Evolutionary conservation across 2,888 invertebrate species (phyloP).

Genomic region (Lordiphosa fenestrarum): DNA sequence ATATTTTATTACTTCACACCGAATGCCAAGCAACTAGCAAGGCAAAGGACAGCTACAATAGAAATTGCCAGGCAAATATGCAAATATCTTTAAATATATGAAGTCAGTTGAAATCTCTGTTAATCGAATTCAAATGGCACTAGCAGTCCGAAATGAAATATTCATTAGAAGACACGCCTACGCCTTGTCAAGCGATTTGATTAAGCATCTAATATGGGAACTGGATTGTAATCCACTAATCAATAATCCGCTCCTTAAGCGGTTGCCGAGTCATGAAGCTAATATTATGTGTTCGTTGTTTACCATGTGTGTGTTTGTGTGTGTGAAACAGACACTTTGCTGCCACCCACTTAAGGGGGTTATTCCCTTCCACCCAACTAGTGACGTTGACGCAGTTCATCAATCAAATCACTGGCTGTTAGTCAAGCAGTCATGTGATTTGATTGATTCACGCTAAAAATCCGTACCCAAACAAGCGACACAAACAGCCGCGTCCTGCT

Average conservation of each 20-base stretch:
- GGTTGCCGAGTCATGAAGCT: constrained; percentile 46
- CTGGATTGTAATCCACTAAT: constrained; percentile 44
- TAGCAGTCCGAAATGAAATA: constrained; percentile 39
- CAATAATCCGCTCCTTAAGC: constrained; percentile 55
- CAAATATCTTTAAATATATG: constrained; percentile 18
- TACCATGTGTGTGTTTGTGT: constrained; percentile 63
- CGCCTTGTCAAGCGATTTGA: constrained; percentile 43
- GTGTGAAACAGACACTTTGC: constrained; percentile 47
- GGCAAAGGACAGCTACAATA: constrained; percentile 9
- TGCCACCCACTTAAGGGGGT: constrained; percentile 14
- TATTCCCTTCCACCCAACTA: constrained; percentile 5
- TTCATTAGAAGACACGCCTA: constrained; percentile 37
- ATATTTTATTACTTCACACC: constrained; percentile 65
- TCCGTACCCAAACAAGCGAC: constrained; percentile 46
- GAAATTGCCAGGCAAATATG: constrained; percentile 17
- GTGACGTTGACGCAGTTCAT: constrained; percentile 58
- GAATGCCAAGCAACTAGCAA: constrained; percentile 17
- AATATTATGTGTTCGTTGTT: constrained; percentile 47
- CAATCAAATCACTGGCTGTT: constrained; percentile 73
- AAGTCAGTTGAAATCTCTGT: constrained; percentile 7
- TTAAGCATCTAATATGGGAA: constrained; percentile 38
- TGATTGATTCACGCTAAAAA: constrained; percentile 73
- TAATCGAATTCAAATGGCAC: constrained; percentile 6
- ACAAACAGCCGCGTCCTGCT: constrained; percentile 21
- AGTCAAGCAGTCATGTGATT: constrained; percentile 74